Conservation (phyloP, 1,140 invertebrate species). For the Rhagoletis pomonella region DNA sequence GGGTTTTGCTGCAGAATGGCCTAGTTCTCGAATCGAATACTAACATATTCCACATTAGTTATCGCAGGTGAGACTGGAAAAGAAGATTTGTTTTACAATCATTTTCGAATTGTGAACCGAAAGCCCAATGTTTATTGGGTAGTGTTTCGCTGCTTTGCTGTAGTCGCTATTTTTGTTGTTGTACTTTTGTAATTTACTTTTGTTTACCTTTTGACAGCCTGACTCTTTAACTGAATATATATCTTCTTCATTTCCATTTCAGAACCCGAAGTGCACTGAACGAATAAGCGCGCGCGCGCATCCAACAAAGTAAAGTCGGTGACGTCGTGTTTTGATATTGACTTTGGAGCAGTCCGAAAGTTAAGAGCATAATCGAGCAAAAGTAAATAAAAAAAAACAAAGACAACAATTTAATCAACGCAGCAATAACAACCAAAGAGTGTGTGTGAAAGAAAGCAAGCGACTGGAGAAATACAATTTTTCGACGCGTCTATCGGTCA, state of each 20-base stretch:
- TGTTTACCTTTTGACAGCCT: constrained; percentile 31
- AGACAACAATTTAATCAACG: too few relatives aligned
- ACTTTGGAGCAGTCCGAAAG: neutral
- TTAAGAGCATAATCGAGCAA: neutral
- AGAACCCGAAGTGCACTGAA: constrained; percentile 36
- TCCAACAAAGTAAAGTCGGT: neutral
- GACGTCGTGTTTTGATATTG: neutral
- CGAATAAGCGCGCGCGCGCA: neutral
- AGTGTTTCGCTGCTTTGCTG: neutral
- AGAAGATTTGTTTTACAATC: too few relatives aligned
- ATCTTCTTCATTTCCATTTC: constrained; percentile 37
- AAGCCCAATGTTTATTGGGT: neutral
- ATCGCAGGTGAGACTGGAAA: too few relatives aligned
- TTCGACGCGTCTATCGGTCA: neutral
- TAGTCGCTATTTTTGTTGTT: neutral
- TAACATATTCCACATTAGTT: too few relatives aligned
- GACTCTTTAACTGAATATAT: constrained; percentile 31
- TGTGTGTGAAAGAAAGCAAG: neutral
- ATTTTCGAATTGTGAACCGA: too few relatives aligned
- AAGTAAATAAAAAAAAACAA: neutral
- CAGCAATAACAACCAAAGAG: too few relatives aligned
- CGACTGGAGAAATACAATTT: neutral
- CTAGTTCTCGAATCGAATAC: too few relatives aligned
- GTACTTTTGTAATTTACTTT: constrained; percentile 8
- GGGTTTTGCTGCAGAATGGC: too few relatives aligned